phyloP scores from a whole-genome alignment of 2,113 vertebrate genomes.

The Solea solea region DNA sequence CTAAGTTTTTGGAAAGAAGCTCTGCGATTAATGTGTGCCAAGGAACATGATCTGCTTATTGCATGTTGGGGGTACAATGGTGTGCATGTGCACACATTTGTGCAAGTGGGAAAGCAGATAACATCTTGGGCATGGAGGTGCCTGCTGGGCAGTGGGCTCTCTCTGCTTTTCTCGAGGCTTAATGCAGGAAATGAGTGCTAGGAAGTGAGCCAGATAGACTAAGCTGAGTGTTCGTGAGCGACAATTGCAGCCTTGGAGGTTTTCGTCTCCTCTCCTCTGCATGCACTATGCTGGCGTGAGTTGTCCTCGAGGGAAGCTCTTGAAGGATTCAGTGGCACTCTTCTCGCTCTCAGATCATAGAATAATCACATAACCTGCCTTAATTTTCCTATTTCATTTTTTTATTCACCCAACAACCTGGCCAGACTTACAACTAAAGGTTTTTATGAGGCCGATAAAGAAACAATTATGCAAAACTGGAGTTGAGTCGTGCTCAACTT shows the following conservation, averaged over 20 bases:
- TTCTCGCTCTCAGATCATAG: slow-evolving; percentile 49
- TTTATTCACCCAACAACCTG: slow-evolving; percentile 6
- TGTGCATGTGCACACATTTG: slow-evolving; percentile 24
- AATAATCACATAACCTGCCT: slow-evolving; percentile 25
- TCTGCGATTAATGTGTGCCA: slow-evolving; percentile 30
- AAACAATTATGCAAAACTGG: neutral
- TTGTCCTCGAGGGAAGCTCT: slow-evolving; percentile 47
- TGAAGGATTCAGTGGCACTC: slow-evolving; percentile 44
- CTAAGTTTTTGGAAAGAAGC: slow-evolving; percentile 11
- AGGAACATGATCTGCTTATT: slow-evolving; percentile 48
- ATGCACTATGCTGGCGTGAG: slow-evolving; percentile 41
- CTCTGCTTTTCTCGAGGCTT: slow-evolving; percentile 65
- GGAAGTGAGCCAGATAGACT: slow-evolving; percentile 61
- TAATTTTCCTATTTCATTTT: slow-evolving; percentile 19
- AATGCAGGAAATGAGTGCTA: slow-evolving; percentile 73
- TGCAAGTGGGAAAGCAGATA: slow-evolving; percentile 58
- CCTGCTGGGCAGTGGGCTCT: slow-evolving; percentile 69
- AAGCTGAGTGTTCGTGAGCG: slow-evolving; percentile 52
- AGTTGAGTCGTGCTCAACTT: slow-evolving; percentile 7
- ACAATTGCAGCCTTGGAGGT: slow-evolving; percentile 49
- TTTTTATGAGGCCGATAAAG: slow-evolving; percentile 9
- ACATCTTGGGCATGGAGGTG: slow-evolving; percentile 69
- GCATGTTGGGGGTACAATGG: slow-evolving; percentile 36
- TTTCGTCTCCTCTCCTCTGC: slow-evolving; percentile 35
- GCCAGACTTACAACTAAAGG: neutral